phyloP scores from a whole-genome alignment of 2,797 vertebrate species.

The Sparus aurata region DNA sequence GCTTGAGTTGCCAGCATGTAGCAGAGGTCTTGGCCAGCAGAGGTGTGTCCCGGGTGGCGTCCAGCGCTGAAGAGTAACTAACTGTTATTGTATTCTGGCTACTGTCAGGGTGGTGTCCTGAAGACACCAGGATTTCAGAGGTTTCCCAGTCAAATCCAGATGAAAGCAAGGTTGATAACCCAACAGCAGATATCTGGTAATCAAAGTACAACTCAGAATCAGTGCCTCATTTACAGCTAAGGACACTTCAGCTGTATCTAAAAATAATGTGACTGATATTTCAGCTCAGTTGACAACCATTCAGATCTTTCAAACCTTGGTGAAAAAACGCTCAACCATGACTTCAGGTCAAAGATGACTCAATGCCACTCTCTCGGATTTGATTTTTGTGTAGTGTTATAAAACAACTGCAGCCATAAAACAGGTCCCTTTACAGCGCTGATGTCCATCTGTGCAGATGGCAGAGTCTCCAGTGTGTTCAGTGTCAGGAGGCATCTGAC shows the following conservation, averaged over 20 bases:
- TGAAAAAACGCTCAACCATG: slow-evolving; percentile 6
- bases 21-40: too few species aligned
- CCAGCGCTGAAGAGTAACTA: too few species aligned
- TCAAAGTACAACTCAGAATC: slow-evolving; percentile 2
- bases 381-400: slow-evolving; percentile 36
- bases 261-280: background rate
- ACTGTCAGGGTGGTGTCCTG: too few species aligned
- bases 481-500: slow-evolving; percentile 66
- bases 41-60: too few species aligned
- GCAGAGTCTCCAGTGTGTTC: slow-evolving; percentile 54
- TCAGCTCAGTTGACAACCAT: slow-evolving; percentile 25
- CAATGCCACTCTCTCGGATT: slow-evolving; percentile 33
- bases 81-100: too few species aligned
- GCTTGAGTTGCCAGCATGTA: too few species aligned
- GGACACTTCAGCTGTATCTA: background rate
- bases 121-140: too few species aligned
- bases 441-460: slow-evolving; percentile 73
- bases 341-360: slow-evolving; percentile 30
- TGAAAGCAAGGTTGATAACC: too few species aligned
- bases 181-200: background rate
- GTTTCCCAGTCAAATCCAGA: too few species aligned
- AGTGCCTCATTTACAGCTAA: background rate
- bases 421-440: slow-evolving; percentile 48
- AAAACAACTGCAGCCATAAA: slow-evolving; percentile 49
- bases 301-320: slow-evolving; percentile 2